Evolutionary conservation across 2,888 invertebrate species (phyloP).

Genomic region (Homarus gammarus): DNA sequence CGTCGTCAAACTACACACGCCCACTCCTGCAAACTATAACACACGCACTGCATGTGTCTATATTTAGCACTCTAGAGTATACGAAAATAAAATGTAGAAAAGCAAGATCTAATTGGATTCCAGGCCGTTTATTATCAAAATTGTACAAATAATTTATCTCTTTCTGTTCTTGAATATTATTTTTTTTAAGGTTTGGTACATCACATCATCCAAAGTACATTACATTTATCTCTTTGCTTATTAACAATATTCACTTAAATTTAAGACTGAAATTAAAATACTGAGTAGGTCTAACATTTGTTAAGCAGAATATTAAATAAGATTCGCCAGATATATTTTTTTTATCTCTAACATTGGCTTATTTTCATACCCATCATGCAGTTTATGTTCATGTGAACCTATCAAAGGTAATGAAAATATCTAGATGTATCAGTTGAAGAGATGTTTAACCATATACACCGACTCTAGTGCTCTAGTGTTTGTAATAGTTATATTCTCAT

Average conservation of each 20-base stretch:
- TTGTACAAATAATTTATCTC: background rate
- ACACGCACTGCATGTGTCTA: constrained; percentile 12
- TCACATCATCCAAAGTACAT: background rate
- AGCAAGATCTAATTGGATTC: background rate
- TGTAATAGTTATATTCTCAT: too few species aligned
- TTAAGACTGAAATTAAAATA: too few species aligned
- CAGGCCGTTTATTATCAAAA: background rate
- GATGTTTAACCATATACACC: too few species aligned
- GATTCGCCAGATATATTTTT: background rate
- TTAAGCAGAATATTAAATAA: background rate
- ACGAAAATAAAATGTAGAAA: background rate
- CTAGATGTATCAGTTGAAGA: too few species aligned
- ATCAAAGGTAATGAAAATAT: too few species aligned
- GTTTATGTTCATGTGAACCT: too few species aligned
- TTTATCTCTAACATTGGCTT: too few species aligned
- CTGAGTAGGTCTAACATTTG: too few species aligned
- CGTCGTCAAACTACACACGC: constrained; percentile 40
- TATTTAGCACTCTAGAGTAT: constrained; percentile 14
- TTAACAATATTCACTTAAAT: background rate
- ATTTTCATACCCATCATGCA: too few species aligned
- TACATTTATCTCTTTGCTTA: background rate
- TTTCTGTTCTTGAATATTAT: background rate
- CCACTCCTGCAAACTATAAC: constrained; percentile 26
- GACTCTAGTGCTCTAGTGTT: too few species aligned
- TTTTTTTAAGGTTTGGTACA: background rate